Conservation (phyloP, 2,797 vertebrate genomes). For the Halcyon smyrnensis region DNA sequence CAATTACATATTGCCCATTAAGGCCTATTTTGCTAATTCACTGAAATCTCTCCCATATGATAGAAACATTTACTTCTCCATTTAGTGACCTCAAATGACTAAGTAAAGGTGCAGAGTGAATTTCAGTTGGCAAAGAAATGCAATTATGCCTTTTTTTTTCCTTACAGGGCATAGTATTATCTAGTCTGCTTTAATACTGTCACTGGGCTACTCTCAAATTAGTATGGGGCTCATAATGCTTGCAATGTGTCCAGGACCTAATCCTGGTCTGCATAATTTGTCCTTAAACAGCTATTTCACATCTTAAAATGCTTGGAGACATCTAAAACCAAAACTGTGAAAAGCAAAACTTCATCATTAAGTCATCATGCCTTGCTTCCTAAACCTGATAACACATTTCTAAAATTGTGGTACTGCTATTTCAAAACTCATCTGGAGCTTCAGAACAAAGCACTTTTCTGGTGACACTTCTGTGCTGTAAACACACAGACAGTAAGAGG, state of each 20-base stretch:
- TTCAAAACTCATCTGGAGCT: not conserved
- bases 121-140: not conserved
- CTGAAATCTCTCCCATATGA: slow-evolving; percentile 16
- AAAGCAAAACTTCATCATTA: not conserved
- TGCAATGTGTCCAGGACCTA: not conserved
- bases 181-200: not conserved
- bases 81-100: not conserved
- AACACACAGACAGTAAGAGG: not conserved
- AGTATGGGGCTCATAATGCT: not conserved
- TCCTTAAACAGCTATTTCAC: not conserved
- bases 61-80: slow-evolving; percentile 8
- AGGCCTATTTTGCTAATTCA: slow-evolving; percentile 23
- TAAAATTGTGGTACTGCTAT: not conserved
- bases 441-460: not conserved
- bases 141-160: not conserved
- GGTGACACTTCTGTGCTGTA: not conserved
- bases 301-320: not conserved
- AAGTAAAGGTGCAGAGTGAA: not conserved
- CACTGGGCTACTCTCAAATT: not conserved
- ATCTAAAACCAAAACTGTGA: not conserved
- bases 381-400: not conserved
- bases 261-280: not conserved
- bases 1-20: slow-evolving; percentile 20
- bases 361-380: not conserved
- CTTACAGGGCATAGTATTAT: not conserved